These are phyloP conservation scores for Scolopax rusticola DNA, from an alignment of 2,797 vertebrate species.

Conservation along the genomic window DNA sequence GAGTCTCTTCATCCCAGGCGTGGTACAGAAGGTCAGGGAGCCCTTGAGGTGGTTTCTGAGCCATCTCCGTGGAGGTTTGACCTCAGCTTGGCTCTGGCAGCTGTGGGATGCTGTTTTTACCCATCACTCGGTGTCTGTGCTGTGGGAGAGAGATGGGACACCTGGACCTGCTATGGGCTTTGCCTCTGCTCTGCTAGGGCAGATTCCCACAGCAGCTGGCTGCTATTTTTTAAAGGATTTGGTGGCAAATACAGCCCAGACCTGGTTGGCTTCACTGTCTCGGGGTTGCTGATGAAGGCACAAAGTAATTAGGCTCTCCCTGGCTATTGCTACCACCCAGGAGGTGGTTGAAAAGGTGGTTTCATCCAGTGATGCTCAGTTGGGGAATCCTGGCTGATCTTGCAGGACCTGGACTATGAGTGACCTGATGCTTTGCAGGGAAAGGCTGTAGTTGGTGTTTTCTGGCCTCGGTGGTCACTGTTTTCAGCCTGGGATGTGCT, in stretches of 20 bases:
- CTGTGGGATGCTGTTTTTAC: not conserved
- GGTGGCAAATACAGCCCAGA: not conserved
- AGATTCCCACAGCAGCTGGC: not conserved
- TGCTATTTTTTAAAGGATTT: fast-evolving
- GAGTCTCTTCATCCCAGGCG: fast-evolving
- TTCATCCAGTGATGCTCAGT: not conserved
- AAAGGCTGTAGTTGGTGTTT: not conserved
- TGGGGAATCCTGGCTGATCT: fast-evolving
- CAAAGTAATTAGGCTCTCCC: not conserved
- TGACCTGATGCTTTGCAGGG: not conserved
- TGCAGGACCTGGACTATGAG: not conserved
- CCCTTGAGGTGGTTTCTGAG: not conserved
- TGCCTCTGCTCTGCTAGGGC: not conserved
- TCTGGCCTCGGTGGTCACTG: not conserved
- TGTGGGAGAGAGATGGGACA: fast-evolving
- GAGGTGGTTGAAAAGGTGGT: not conserved
- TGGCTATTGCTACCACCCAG: not conserved
- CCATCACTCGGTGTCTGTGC: fast-evolving
- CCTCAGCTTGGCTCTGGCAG: not conserved
- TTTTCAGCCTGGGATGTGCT: not conserved
- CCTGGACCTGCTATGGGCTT: not conserved
- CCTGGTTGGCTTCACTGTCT: not conserved
- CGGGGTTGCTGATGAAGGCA: not conserved
- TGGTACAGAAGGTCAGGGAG: not conserved
- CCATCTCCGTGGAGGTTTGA: fast-evolving